Evolutionary conservation across 1,140 invertebrate genomes (phyloP).

Genomic region (Lepidostoma basale): DNA sequence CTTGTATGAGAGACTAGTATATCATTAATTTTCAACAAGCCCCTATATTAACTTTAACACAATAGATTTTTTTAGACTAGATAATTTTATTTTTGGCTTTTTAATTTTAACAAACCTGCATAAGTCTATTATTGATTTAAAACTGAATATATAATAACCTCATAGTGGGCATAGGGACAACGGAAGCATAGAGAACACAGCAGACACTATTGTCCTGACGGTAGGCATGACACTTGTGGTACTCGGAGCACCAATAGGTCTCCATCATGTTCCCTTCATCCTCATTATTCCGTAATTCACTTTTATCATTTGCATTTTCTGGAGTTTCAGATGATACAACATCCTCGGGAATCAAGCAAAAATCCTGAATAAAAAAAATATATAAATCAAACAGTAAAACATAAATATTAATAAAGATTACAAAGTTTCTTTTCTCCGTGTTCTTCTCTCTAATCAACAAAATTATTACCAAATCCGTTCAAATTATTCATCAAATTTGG

Average conservation of each 20-base stretch:
- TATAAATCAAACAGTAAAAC: too few relatives aligned
- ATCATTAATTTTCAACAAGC: too few relatives aligned
- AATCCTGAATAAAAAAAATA: slow-evolving; percentile 27
- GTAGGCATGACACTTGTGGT: slow-evolving; percentile 81
- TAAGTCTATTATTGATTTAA: background rate
- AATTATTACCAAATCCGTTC: too few relatives aligned
- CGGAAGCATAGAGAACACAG: slow-evolving; percentile 70
- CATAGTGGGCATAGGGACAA: slow-evolving; percentile 72
- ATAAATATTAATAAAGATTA: too few relatives aligned
- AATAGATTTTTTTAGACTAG: too few relatives aligned
- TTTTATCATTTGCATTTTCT: slow-evolving; percentile 43
- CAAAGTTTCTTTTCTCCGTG: too few relatives aligned
- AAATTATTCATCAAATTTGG: too few relatives aligned
- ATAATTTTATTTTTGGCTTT: background rate
- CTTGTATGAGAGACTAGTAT: too few relatives aligned
- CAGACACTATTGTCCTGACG: slow-evolving; percentile 67
- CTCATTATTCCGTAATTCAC: slow-evolving; percentile 46
- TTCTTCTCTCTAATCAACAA: too few relatives aligned
- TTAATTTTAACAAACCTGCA: background rate
- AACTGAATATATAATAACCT: slow-evolving; percentile 51
- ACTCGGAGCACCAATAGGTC: slow-evolving; percentile 82
- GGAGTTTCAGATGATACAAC: slow-evolving; percentile 7
- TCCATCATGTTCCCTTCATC: slow-evolving; percentile 59
- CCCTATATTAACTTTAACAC: too few relatives aligned
- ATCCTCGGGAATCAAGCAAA: slow-evolving; percentile 32